Conservation (phyloP, 2,113 vertebrate species). For the Elephas maximus region DNA sequence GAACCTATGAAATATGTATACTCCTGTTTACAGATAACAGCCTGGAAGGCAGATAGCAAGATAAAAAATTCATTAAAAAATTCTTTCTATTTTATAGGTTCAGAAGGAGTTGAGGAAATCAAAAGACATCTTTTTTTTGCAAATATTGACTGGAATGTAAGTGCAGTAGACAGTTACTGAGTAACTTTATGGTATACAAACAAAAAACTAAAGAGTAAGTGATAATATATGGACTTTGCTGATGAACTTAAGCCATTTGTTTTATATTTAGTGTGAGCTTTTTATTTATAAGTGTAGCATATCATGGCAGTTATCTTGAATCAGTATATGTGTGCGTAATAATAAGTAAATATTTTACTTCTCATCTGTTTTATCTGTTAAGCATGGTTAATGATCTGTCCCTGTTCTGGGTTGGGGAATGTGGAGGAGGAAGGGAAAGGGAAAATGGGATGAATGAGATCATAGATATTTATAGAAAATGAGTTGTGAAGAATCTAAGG, state of each 20-base stretch:
- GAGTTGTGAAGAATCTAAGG: background rate
- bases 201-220: slow-evolving; percentile 35
- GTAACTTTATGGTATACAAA: background rate
- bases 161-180: slow-evolving; percentile 78
- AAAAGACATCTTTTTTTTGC: slow-evolving; percentile 98
- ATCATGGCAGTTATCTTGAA: slow-evolving; percentile 36
- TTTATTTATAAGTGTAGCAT: background rate
- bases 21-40: background rate
- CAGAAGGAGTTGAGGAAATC: slow-evolving; percentile 98
- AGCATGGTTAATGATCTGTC: slow-evolving; percentile 24
- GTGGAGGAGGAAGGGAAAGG: background rate
- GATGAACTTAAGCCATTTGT: background rate
- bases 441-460: background rate
- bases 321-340: background rate
- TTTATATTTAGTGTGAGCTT: slow-evolving; percentile 30
- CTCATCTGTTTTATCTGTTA: slow-evolving; percentile 39
- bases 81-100: slow-evolving; percentile 89
- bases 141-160: slow-evolving; percentile 99
- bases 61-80: slow-evolving; percentile 51
- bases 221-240: background rate
- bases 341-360: slow-evolving; percentile 38
- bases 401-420: background rate
- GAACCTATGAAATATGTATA: background rate
- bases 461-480: slow-evolving; percentile 42
- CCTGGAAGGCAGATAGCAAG: background rate